A percentile compares a stretch with the other conserved stretches of the same genome.
These are phyloP conservation scores for Byasa hedistus DNA, from an alignment of 2,888 invertebrate species.

Conservation along the genomic window DNA sequence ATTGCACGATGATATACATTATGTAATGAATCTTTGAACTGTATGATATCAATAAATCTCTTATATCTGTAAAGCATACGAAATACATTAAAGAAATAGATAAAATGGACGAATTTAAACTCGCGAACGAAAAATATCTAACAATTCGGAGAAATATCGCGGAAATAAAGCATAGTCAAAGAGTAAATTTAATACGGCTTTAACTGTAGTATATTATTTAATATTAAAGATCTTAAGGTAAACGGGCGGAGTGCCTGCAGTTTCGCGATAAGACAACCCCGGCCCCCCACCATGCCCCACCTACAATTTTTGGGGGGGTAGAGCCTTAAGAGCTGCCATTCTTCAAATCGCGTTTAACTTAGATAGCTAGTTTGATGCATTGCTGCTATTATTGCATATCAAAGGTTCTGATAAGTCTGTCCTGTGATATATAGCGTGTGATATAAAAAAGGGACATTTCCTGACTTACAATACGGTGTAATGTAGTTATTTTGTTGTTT, in stretches of 20 bases:
- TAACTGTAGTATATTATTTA: slow-evolving; percentile 77
- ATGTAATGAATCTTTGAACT: no score
- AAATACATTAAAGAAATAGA: no score
- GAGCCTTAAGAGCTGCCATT: slow-evolving; percentile 74
- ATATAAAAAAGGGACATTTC: slow-evolving; percentile 39
- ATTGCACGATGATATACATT: no score
- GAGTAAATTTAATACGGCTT: slow-evolving; percentile 62
- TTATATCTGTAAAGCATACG: no score
- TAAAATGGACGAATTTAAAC: neutral
- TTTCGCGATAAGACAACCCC: slow-evolving; percentile 74
- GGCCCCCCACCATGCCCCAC: slow-evolving; percentile 46
- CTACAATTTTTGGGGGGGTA: slow-evolving; percentile 61
- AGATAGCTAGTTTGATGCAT: slow-evolving; percentile 79
- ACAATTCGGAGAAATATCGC: slow-evolving; percentile 35
- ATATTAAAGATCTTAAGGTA: slow-evolving; percentile 80
- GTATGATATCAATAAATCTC: no score
- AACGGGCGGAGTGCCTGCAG: slow-evolving; percentile 76
- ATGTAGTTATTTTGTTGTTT: slow-evolving; percentile 5
- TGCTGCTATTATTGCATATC: slow-evolving; percentile 76
- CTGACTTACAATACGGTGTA: slow-evolving; percentile 15
- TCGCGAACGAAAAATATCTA: slow-evolving; percentile 25
- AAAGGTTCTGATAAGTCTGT: slow-evolving; percentile 68
- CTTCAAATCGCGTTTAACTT: slow-evolving; percentile 79
- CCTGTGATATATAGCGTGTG: slow-evolving; percentile 48
- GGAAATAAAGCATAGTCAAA: slow-evolving; percentile 56